phyloP scores from a whole-genome alignment of 2,113 vertebrate species.

The Marmota monax region DNA sequence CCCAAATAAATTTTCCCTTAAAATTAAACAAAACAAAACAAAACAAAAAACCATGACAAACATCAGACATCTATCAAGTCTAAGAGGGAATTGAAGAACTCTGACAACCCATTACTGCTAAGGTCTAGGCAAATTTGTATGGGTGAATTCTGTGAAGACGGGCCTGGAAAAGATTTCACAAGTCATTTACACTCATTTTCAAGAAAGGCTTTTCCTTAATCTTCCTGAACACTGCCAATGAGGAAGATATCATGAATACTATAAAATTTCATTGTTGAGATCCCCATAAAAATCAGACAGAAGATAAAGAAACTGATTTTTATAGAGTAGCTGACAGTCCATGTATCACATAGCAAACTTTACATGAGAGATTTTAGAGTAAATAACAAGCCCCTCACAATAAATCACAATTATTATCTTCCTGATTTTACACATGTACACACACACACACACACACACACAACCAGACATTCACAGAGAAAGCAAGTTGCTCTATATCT shows the following conservation, averaged over 20 bases:
- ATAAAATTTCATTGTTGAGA: background rate
- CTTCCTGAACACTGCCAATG: background rate
- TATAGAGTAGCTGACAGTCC: background rate
- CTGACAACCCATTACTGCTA: background rate
- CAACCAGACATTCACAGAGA: background rate
- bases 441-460: background rate
- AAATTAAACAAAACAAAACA: background rate
- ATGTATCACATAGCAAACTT: background rate
- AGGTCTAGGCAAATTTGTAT: background rate
- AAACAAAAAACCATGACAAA: background rate
- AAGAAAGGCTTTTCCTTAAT: background rate
- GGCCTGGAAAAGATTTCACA: background rate
- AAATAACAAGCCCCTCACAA: background rate
- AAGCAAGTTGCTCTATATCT: background rate
- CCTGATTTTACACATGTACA: background rate
- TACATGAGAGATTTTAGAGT: background rate
- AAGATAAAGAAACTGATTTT: background rate
- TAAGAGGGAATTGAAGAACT: background rate
- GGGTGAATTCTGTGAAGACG: background rate
- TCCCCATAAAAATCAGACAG: background rate
- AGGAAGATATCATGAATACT: background rate
- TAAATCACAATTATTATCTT: background rate
- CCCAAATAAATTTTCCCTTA: background rate
- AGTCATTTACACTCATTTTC: background rate
- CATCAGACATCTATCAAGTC: background rate